phyloP scores from a whole-genome alignment of 1,140 invertebrate species.

The Maconellicoccus hirsutus region DNA sequence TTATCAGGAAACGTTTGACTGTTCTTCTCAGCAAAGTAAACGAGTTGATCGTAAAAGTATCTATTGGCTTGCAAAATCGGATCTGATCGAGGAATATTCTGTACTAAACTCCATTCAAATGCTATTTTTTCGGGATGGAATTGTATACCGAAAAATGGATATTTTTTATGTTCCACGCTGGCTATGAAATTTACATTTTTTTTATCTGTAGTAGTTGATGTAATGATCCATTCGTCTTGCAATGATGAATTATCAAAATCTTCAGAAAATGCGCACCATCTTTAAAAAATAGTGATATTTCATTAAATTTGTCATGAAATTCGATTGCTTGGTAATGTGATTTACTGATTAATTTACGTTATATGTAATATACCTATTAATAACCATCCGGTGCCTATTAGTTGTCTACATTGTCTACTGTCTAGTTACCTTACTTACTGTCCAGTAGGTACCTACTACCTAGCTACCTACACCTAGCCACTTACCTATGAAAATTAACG shows the following conservation, averaged over 20 bases:
- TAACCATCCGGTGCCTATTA: background rate
- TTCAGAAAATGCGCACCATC: background rate
- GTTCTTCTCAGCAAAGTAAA: slow-evolving; percentile 9
- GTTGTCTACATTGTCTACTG: too few species aligned
- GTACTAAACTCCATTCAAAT: slow-evolving; percentile 56
- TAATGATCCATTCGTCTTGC: slow-evolving; percentile 42
- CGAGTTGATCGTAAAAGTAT: slow-evolving; percentile 67
- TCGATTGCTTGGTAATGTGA: too few species aligned
- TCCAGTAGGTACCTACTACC: background rate
- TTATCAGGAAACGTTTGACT: background rate
- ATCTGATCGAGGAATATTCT: slow-evolving; percentile 45
- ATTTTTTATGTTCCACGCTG: slow-evolving; percentile 48
- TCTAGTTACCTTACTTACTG: too few species aligned
- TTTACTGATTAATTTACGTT: too few species aligned
- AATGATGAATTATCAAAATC: background rate
- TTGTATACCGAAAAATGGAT: slow-evolving; percentile 74
- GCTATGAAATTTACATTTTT: slow-evolving; percentile 55
- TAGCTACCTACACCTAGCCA: too few species aligned
- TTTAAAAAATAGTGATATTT: background rate
- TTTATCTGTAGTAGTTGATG: slow-evolving; percentile 55
- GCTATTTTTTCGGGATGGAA: slow-evolving; percentile 85
- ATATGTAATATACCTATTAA: too few species aligned
- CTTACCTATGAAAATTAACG: background rate
- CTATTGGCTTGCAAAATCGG: slow-evolving; percentile 50
- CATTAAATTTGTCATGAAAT: too few species aligned